Evolutionary conservation across 2,113 vertebrate species (phyloP).

Genomic region (Panthera leo): DNA sequence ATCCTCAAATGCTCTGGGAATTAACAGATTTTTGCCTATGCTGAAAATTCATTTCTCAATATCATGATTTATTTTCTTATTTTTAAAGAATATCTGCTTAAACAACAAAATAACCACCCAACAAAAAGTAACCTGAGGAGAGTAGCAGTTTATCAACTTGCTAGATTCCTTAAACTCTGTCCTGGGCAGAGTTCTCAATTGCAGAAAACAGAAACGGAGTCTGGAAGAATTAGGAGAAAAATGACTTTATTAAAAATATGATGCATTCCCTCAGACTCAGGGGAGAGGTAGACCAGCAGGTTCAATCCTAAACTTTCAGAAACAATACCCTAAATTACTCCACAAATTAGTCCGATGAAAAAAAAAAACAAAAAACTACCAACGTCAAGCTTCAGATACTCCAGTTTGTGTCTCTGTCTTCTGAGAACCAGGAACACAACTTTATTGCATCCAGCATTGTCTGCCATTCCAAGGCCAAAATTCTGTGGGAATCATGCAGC

Average conservation of each 20-base stretch:
- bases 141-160: neutral
- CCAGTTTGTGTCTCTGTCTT: neutral
- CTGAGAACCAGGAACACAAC: neutral
- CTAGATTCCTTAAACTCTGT: neutral
- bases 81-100: neutral
- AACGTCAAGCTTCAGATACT: neutral
- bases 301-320: neutral
- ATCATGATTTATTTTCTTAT: neutral
- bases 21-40: neutral
- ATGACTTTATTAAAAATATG: neutral
- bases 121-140: neutral
- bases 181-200: neutral
- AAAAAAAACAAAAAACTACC: neutral
- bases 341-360: neutral
- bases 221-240: neutral
- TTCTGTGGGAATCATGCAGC: neutral
- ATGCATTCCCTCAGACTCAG: neutral
- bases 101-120: neutral
- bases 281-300: neutral
- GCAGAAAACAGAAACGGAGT: neutral
- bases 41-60: slow-evolving; percentile 30
- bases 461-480: neutral
- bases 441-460: neutral
- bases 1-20: neutral
- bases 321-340: neutral